Percentiles rank a stretch among this genome's conserved stretches.
phyloP scores from a whole-genome alignment of 2,888 invertebrate species.

The Lasioglossum leucozonium region DNA sequence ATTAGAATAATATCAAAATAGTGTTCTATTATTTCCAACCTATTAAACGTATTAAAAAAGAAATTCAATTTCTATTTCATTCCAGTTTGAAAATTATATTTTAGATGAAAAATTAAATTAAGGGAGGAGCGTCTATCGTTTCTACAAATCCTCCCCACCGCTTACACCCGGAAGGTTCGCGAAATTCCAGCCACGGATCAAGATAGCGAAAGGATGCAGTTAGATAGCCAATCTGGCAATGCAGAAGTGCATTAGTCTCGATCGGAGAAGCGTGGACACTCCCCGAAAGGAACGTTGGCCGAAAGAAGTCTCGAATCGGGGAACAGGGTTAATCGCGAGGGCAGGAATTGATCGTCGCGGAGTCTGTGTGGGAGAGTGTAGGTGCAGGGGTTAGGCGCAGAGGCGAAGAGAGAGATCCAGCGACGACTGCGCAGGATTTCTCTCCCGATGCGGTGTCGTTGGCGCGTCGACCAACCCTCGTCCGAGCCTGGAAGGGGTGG shows the following conservation, averaged over 20 bases:
- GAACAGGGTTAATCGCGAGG: neutral
- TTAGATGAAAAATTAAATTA: neutral
- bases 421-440: constrained; percentile 63
- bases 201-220: neutral
- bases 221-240: neutral
- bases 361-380: neutral
- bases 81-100: neutral
- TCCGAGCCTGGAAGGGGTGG: constrained; percentile 51
- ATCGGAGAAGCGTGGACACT: neutral
- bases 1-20: too few relatives aligned
- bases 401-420: constrained; percentile 30
- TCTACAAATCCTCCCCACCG: too few relatives aligned
- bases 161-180: neutral
- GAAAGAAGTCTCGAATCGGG: constrained; percentile 14
- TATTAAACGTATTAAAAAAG: neutral
- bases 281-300: neutral
- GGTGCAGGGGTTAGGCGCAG: neutral
- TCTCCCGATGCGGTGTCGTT: constrained; percentile 55
- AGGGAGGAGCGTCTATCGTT: too few relatives aligned
- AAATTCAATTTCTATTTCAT: neutral
- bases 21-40: too few relatives aligned
- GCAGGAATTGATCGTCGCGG: constrained; percentile 43
- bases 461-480: constrained; percentile 48
- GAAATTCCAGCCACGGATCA: neutral
- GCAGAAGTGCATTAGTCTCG: neutral